Conservation (phyloP, 2,888 invertebrate species). For the Ochropacha duplaris region DNA sequence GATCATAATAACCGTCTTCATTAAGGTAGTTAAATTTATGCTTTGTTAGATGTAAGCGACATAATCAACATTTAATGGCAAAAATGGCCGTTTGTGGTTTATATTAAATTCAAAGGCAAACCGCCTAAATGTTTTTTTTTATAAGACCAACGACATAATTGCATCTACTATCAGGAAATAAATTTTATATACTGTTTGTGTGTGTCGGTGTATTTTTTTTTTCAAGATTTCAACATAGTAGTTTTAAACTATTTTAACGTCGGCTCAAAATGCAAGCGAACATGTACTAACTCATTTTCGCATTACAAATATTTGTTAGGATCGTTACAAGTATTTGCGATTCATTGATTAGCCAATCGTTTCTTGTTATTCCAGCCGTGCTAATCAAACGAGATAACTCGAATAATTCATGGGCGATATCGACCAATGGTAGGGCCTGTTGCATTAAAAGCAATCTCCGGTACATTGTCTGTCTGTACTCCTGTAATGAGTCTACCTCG, state of each 20-base stretch:
- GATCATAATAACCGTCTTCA: not conserved
- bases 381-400: not conserved
- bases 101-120: not conserved
- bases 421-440: conserved; percentile 2
- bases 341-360: not conserved
- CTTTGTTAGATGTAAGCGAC: too few relatives aligned
- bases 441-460: conserved; percentile 2
- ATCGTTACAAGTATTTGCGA: not conserved
- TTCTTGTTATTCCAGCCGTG: not conserved
- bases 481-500: not conserved
- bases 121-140: not conserved
- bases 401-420: not conserved
- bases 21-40: too few relatives aligned
- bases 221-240: too few relatives aligned
- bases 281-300: too few relatives aligned
- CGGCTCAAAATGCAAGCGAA: too few relatives aligned
- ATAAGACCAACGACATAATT: not conserved
- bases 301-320: not conserved
- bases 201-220: too few relatives aligned
- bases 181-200: too few relatives aligned
- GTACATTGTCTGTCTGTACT: conserved; percentile 4
- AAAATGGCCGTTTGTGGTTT: not conserved
- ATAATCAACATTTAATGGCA: not conserved
- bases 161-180: too few relatives aligned
- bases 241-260: too few relatives aligned